Evolutionary conservation across 1,140 invertebrate species (phyloP), one percentile per base, ranked within the genome.

Genomic region (Drosophila nebulosa): DNA sequence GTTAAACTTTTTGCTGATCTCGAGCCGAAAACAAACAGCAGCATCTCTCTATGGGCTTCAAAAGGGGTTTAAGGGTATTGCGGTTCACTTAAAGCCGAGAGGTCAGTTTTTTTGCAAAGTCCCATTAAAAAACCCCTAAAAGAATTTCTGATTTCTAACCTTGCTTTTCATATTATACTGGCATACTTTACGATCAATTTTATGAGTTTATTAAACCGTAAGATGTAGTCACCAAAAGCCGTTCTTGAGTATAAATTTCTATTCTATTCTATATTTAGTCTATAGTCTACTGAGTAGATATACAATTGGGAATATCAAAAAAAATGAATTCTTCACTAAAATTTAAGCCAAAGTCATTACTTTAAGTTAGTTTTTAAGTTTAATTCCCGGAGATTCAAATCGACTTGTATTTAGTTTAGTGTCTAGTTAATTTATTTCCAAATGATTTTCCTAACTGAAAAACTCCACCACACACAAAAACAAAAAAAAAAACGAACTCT

Each of bases 1-100:
- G 52, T 55, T 55, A 55, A 55, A 55, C 52, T 55, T 30, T 55
- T 55, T 55, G 52, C 27, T 55, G 52, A 55, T 55, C 52, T 32
- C 52, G n/a, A 55, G 52, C 26, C 14, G 24, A 55, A 32, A 30
- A 18, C 26, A 10, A 55, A 26, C 52, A 10, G n/a, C 52, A 53
- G 52, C 52, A 55, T 55, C 52, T 55, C 52, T 30, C 14, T 21
- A 10, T 32, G 21, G 39, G 26, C 26, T 30, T 3, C 10, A 30
- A 42, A 42, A 7, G 12, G 50, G 22, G 10, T 52, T 26, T n/a
- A 27, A 30, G 1, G 7, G 14, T 7, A 2, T 53, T 16, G 51
- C 0, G 4, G n/a, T 30, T 53, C n/a, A 4, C 14, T 4, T 30
- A 6, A 30, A 21, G 51, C 14, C 26, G 30, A 14, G 24, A 30